Percentiles rank a stretch among this genome's conserved stretches.
These are phyloP conservation scores for Toxotes jaculatrix DNA, from an alignment of 2,113 vertebrate species.

Conservation along the genomic window DNA sequence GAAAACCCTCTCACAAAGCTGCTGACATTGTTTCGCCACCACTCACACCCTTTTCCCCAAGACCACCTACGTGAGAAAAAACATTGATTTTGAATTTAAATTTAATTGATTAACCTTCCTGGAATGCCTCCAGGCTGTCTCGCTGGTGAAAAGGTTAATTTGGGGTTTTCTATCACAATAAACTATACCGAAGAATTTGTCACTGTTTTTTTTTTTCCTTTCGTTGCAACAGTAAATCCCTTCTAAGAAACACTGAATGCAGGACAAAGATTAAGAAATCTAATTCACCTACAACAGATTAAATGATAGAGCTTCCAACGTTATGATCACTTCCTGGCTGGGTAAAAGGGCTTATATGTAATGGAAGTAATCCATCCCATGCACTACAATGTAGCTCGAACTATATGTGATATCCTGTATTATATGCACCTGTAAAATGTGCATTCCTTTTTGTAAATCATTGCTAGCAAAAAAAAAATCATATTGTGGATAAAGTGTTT, in stretches of 20 bases:
- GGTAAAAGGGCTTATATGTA: background rate
- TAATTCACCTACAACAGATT: constrained; percentile 7
- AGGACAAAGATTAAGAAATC: background rate
- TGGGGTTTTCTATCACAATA: background rate
- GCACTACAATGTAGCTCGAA: background rate
- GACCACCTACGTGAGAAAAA: background rate
- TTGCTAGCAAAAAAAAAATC: background rate
- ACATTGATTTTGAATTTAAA: constrained; percentile 40
- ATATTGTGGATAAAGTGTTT: background rate
- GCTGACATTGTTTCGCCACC: background rate
- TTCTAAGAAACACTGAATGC: background rate
- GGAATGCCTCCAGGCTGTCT: background rate
- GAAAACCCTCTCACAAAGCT: constrained; percentile 1
- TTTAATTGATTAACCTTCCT: constrained; percentile 15
- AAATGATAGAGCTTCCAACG: background rate
- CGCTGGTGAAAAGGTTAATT: constrained; percentile 10
- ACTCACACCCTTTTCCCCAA: background rate
- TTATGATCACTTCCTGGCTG: constrained; percentile 9
- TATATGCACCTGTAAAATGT: background rate
- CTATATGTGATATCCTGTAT: background rate
- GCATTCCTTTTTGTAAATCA: background rate
- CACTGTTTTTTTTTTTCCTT: background rate
- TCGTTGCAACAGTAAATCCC: background rate
- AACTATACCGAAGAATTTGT: background rate
- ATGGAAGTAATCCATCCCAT: background rate